Percentiles rank a stretch among this genome's conserved stretches.
These are phyloP conservation scores for Myiothlypis chrysogaster DNA, from an alignment of 2,797 vertebrate species.

Conservation along the genomic window DNA sequence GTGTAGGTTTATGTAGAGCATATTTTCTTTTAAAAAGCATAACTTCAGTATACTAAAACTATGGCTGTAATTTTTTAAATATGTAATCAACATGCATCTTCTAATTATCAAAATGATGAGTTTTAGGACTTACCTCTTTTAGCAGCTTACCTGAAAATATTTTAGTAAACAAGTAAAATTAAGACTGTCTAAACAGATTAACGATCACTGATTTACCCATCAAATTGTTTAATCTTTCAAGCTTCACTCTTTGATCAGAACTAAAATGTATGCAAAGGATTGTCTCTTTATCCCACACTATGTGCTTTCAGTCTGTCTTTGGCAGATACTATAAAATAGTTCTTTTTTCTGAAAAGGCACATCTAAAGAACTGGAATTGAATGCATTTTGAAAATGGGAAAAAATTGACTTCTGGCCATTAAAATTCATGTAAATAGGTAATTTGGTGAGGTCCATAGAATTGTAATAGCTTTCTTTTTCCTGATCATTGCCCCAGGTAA, in stretches of 20 bases:
- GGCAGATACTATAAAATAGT: not conserved
- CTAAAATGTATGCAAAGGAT: not conserved
- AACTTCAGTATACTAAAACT: not conserved
- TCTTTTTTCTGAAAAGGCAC: not conserved
- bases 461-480: not conserved
- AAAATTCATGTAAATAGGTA: not conserved
- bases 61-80: not conserved
- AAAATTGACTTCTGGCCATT: not conserved
- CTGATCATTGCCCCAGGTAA: not conserved
- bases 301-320: not conserved
- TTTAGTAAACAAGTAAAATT: not conserved
- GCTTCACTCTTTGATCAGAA: not conserved
- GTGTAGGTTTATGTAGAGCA: not conserved
- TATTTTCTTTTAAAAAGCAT: not conserved
- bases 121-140: not conserved
- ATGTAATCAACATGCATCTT: not conserved
- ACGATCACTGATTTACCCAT: not conserved
- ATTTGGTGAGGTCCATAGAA: not conserved
- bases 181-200: not conserved
- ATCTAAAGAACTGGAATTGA: not conserved
- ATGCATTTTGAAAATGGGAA: not conserved
- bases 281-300: not conserved
- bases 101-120: not conserved
- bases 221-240: not conserved
- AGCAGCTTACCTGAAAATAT: not conserved